phyloP scores from a whole-genome alignment of 2,113 vertebrate species.

The Colinus virginianus region DNA sequence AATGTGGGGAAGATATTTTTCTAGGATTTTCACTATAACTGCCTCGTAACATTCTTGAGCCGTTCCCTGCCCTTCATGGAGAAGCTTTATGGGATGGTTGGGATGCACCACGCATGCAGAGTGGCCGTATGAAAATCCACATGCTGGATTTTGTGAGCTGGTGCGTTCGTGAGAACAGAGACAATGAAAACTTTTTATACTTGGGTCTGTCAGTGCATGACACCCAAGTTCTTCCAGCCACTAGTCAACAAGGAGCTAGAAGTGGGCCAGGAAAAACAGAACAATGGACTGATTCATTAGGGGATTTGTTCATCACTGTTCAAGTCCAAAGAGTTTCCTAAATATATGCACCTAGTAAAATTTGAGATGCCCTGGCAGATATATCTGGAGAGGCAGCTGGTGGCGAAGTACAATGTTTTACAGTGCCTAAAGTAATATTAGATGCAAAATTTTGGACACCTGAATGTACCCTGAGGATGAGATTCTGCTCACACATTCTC shows the following conservation, averaged over 20 bases:
- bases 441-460: not conserved
- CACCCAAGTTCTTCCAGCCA: not conserved
- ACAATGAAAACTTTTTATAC: not conserved
- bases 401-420: not conserved
- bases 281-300: not conserved
- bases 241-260: not conserved
- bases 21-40: conserved; percentile 14
- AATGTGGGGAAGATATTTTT: not conserved
- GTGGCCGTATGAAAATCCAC: not conserved
- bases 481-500: not conserved
- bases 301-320: not conserved
- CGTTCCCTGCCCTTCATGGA: not conserved
- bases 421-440: not conserved
- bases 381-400: not conserved
- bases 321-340: not conserved
- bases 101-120: not conserved
- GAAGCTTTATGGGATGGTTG: not conserved
- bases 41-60: not conserved
- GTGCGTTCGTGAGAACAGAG: not conserved
- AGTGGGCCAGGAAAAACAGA: not conserved
- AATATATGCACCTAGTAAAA: not conserved
- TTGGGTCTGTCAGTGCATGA: not conserved
- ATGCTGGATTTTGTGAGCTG: not conserved
- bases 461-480: not conserved
- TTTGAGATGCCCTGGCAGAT: not conserved